Percentiles rank a stretch among this genome's conserved stretches.
Evolutionary conservation across 2,113 vertebrate species (phyloP).

Genomic region (Vidua chalybeata): DNA sequence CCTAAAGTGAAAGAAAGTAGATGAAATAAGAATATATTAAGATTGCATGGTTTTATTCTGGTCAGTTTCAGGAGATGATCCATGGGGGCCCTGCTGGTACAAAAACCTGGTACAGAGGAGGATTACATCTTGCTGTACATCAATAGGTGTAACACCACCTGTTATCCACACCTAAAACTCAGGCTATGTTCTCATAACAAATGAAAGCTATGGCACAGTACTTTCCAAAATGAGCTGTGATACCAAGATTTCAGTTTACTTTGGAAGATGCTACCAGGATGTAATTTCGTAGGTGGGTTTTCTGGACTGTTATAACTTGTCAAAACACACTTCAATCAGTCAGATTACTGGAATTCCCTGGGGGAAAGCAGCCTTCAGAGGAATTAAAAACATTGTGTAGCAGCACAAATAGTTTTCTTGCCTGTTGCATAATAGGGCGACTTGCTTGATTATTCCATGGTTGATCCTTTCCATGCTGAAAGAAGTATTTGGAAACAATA

Average conservation of each 20-base stretch:
- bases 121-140: neutral
- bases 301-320: conserved; percentile 45
- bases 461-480: neutral
- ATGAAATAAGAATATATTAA: neutral
- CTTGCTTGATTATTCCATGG: neutral
- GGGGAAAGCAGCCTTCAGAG: conserved; percentile 36
- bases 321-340: conserved; percentile 45
- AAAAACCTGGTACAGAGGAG: neutral
- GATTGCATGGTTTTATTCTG: neutral
- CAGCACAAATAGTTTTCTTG: neutral
- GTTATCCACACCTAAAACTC: neutral
- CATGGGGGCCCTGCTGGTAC: neutral
- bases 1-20: neutral
- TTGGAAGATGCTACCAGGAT: conserved; percentile 54
- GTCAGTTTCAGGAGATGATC: neutral
- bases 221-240: neutral
- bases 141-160: neutral
- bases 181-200: neutral
- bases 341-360: conserved; percentile 57
- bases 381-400: neutral
- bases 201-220: neutral
- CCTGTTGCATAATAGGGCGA: conserved; percentile 17
- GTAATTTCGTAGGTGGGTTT: conserved; percentile 56
- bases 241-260: conserved; percentile 43
- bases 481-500: neutral